Conservation (phyloP, 2,797 vertebrate species). For the Cossypha niveicapilla region DNA sequence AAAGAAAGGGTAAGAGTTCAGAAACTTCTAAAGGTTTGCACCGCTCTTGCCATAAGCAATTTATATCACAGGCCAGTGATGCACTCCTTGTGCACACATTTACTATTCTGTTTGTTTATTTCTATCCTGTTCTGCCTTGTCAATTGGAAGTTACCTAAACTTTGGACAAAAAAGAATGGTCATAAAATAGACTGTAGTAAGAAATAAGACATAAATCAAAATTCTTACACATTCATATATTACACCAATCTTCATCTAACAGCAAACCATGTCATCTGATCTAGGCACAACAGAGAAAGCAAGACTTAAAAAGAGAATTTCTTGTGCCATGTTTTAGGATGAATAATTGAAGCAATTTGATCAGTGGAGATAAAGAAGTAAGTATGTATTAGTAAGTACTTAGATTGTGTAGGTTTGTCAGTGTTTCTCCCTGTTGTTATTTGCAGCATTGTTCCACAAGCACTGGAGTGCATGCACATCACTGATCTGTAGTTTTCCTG, state of each 20-base stretch:
- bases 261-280: neutral
- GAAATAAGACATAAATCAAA: neutral
- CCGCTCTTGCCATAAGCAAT: neutral
- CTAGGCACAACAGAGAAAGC: neutral
- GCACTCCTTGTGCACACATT: neutral
- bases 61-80: neutral
- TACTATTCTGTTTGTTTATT: neutral
- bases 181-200: neutral
- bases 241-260: neutral
- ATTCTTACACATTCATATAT: neutral
- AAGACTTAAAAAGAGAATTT: neutral
- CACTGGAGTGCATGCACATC: neutral
- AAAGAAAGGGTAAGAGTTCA: neutral
- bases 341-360: neutral
- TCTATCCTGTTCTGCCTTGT: neutral
- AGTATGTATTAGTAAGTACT: neutral
- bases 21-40: neutral
- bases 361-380: neutral
- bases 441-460: neutral
- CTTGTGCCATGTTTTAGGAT: neutral
- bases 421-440: neutral
- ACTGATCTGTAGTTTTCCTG: neutral
- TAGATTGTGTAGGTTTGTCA: neutral
- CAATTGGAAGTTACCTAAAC: neutral
- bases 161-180: neutral